phyloP scores from a whole-genome alignment of 1,140 invertebrate species.

The Panagrolaimus sp. region DNA sequence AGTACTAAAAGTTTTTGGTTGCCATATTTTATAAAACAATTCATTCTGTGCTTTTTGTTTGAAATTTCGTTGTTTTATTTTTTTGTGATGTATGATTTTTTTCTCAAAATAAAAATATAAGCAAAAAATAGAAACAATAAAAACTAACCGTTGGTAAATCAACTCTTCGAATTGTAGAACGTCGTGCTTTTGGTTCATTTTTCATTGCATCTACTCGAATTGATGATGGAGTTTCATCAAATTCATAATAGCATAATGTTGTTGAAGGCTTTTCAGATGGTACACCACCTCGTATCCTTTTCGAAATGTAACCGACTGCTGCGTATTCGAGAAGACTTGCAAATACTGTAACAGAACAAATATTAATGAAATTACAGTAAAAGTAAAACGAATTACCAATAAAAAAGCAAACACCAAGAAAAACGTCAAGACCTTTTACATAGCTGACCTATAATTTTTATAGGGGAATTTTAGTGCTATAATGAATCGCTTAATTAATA shows the following conservation, averaged over 20 bases:
- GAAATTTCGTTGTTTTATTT: not conserved
- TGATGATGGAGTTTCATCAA: constrained; percentile 37
- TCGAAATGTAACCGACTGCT: constrained; percentile 54
- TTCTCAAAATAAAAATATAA: not conserved
- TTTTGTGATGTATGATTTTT: not conserved
- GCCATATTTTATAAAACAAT: not conserved
- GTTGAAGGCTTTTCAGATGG: constrained; percentile 19
- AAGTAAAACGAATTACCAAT: constrained; percentile 39
- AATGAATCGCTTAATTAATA: not conserved
- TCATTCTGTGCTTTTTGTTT: not conserved
- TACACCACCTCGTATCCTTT: constrained; percentile 35
- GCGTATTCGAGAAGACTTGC: constrained; percentile 54
- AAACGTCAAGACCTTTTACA: constrained; percentile 57
- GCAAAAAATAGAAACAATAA: not conserved
- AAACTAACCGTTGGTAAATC: constrained; percentile 7
- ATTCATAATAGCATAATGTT: constrained; percentile 41
- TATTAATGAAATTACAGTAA: constrained; percentile 8
- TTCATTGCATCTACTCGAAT: constrained; percentile 30
- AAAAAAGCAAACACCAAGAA: constrained; percentile 58
- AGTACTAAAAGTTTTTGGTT: too few relatives aligned
- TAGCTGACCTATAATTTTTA: constrained; percentile 67
- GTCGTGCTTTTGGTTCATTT: constrained; percentile 17
- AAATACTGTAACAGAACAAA: constrained; percentile 44
- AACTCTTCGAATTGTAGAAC: constrained; percentile 11
- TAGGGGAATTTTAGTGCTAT: too few relatives aligned